Percentiles rank a stretch among this genome's conserved stretches.
Evolutionary conservation across 2,888 invertebrate species (phyloP).

Genomic region (Papilio gigon): DNA sequence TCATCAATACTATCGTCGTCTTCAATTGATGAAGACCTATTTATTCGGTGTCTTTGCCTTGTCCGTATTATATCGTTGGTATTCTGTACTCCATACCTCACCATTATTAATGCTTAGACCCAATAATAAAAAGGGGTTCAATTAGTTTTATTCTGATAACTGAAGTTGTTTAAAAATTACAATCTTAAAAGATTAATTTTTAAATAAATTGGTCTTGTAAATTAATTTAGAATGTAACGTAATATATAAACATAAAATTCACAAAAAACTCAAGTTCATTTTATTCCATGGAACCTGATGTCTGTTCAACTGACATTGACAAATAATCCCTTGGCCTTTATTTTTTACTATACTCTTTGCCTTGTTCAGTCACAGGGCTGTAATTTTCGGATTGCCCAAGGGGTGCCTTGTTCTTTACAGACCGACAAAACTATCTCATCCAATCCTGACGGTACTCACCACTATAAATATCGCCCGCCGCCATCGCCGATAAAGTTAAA

Average conservation of each 20-base stretch:
- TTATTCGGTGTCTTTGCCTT: constrained; percentile 39
- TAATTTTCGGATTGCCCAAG: too few species aligned
- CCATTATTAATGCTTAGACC: neutral
- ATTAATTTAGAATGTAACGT: constrained; percentile 5
- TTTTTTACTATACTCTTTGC: too few species aligned
- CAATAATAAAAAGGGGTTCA: neutral
- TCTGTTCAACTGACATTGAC: constrained; percentile 9
- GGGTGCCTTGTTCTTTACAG: too few species aligned
- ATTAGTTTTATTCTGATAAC: neutral
- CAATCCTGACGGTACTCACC: too few species aligned
- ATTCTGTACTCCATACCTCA: constrained; percentile 58
- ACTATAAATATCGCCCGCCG: too few species aligned
- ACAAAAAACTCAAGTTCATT: constrained; percentile 9
- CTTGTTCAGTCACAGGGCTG: too few species aligned
- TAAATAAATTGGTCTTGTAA: neutral
- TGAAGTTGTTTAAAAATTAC: neutral
- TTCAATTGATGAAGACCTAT: constrained; percentile 17
- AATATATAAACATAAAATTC: constrained; percentile 2
- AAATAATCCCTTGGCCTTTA: neutral
- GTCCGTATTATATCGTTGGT: constrained; percentile 47
- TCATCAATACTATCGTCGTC: constrained; percentile 57
- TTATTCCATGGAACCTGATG: neutral
- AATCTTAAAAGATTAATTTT: neutral
- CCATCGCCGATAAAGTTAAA: too few species aligned
- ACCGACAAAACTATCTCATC: too few species aligned